Evolutionary conservation across 2,888 invertebrate species (phyloP), one percentile per base, ranked within the genome.

Genomic region (Prosopocoilus inquinatus): DNA sequence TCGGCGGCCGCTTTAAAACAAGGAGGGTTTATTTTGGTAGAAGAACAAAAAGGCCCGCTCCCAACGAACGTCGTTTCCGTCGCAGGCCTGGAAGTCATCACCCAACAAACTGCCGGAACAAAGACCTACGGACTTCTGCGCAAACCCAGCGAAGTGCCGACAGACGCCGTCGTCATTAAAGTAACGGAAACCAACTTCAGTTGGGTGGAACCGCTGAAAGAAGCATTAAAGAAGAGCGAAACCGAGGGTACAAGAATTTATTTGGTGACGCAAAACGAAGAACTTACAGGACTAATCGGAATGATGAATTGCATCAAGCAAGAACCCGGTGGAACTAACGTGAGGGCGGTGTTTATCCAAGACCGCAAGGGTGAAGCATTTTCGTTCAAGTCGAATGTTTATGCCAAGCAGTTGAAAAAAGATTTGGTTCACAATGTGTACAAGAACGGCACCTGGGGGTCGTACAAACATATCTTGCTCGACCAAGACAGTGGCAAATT

Each of bases 351-450:
- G 57, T 88, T 87, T 70, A 81, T 90, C 62, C 88, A 88, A 69
- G 88, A 86, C 64, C 79, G 79, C 36, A 81, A 80, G 54, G 82
- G 81, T 0, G 80, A 81, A 13, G 79, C 83, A 55, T 89, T 91
- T 76, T 78, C 81, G 1, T 72, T 84, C 1, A 78, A 76, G 3
- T 79, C 83, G 9, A 62, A 79, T n/a, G 73, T 81, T n/a, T 91
- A 87, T 70, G 74, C 76, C 7, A 78, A 79, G 47, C 90, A 90
- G 72, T 75, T 87, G 64, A 77, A 78, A 53, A 88, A 86, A 67
- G 95, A 97, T 79, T 79, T 98, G 51, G 83, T 91, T 47, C 87
- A 90, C 65, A 97, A 97, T 77, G 89, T 97, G 53, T 82, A 87
- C 68, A 88, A 88, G 69, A 85, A 86, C 67, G 89, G 88, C 50